phyloP scores from a whole-genome alignment of 2,113 vertebrate species.

The Otus sunia region DNA sequence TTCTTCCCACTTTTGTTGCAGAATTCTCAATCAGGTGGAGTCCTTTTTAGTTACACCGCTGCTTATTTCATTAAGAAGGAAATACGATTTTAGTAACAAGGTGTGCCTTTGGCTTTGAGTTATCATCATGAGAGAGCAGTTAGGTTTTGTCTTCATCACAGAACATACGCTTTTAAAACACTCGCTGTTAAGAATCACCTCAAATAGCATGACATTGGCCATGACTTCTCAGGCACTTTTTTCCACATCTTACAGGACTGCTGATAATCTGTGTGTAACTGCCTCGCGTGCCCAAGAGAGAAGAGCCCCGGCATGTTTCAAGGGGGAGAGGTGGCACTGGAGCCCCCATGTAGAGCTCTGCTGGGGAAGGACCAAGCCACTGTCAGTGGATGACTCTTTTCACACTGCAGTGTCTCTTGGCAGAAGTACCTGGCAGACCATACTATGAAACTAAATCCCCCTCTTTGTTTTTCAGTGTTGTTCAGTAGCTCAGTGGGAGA shows the following conservation, averaged over 20 bases:
- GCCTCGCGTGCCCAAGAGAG: background rate
- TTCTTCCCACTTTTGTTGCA: constrained; percentile 13
- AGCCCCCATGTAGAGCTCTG: background rate
- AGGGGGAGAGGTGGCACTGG: background rate
- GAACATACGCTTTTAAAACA: background rate
- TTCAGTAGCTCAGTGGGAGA: background rate
- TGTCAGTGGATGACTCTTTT: background rate
- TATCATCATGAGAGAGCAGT: background rate
- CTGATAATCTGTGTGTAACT: background rate
- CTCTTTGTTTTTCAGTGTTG: background rate
- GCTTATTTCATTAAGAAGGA: constrained; percentile 5
- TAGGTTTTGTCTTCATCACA: background rate
- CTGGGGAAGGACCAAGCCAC: background rate
- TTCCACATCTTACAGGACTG: fast-evolving
- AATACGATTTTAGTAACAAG: background rate
- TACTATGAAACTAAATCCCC: background rate
- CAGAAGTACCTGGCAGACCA: background rate
- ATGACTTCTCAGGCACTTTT: background rate
- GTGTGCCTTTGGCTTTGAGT: background rate
- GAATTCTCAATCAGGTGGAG: background rate
- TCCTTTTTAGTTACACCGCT: background rate
- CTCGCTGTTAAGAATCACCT: background rate
- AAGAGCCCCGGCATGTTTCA: background rate
- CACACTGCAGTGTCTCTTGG: background rate
- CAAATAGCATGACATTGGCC: background rate